Percentiles rank a stretch among this genome's conserved stretches.
Conservation (phyloP, 2,797 vertebrate genomes). For the Zenarchopterus dispar region DNA sequence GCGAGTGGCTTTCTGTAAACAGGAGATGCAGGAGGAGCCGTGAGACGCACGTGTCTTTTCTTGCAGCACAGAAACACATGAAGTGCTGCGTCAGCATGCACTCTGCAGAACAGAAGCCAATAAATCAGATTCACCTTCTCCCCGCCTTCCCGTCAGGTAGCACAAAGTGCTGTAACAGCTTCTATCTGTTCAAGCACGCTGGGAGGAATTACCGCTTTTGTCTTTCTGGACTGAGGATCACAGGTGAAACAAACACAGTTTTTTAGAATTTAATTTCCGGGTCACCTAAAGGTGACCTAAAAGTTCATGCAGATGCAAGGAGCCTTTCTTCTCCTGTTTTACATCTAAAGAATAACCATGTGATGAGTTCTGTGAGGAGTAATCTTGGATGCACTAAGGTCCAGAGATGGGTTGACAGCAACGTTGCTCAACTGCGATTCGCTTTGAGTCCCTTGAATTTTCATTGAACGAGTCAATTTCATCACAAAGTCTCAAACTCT, state of each 20-base stretch:
- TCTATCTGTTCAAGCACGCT: background rate
- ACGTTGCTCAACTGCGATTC: background rate
- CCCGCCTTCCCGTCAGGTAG: constrained; percentile 1
- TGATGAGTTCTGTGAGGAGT: background rate
- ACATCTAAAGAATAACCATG: background rate
- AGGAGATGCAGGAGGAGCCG: constrained; percentile 8
- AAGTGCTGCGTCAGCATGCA: constrained; percentile 62
- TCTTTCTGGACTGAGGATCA: too few species aligned
- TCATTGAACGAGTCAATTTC: background rate
- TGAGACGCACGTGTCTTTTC: constrained; percentile 3
- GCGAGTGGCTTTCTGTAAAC: background rate
- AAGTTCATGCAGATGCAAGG: background rate
- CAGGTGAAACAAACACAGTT: background rate
- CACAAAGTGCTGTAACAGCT: background rate
- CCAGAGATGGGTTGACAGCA: background rate
- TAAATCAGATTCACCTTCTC: constrained; percentile 34
- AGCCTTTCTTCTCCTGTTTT: background rate
- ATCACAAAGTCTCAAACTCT: constrained; percentile 8
- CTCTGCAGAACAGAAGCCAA: constrained; percentile 56
- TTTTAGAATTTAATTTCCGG: background rate
- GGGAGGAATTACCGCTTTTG: background rate
- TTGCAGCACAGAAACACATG: constrained; percentile 14
- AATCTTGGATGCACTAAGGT: background rate
- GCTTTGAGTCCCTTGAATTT: constrained; percentile 1
- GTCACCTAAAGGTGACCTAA: background rate